Base-by-base conservation (phyloP, 1,140 invertebrate genomes). In the Linepithema humile region DNA sequence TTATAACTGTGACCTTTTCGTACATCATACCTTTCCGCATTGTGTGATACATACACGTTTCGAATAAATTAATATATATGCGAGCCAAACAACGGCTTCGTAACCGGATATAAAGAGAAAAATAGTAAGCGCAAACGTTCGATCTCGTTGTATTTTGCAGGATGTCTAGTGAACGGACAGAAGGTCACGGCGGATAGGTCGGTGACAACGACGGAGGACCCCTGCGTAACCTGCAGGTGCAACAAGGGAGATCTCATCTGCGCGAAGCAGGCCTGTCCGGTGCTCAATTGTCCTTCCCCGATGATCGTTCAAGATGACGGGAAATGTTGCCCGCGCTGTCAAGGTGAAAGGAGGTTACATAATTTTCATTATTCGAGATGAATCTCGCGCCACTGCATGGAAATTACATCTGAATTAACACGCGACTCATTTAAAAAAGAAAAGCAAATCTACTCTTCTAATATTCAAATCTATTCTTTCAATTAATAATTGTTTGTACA, bases 181-280 rank as follows among this genome's bases (percentile, higher is more conserved):
- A 92, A 95, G 40, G 95, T 95, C 23, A 94, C 95, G 2, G 96
- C 97, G 86, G 97, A 97, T n/a, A 95, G 97, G 67, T 96, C 97
- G 85, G 97, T 97, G 15, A 96, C 95, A 26, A 96, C 97, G 32
- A 96, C 96, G 48, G 97, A 97, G 89, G 98, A 99, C 94, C 97
- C 98, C 0, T 99, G 98, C 92, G 94, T 98, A 48, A 96, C 96
- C 75, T 99, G 98, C 93, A 96, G 96, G 74, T 99, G 98, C 93
- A 95, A 96, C 70, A 94, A 95, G n/a, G 96, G 96, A 10, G 95
- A 96, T 38, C 94, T 98, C 89, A 96, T 96, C 2, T 99, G 98
- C 92, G 95, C 95, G 3, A 98, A 98, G 91, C 96, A 96, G 74
- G 97, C 97, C 1, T 99, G 98, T 92, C 97, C 97, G 1, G 97